Evolutionary conservation across 2,888 invertebrate species (phyloP), one percentile per base, ranked within the genome.

Genomic region (Erebia ligea): DNA sequence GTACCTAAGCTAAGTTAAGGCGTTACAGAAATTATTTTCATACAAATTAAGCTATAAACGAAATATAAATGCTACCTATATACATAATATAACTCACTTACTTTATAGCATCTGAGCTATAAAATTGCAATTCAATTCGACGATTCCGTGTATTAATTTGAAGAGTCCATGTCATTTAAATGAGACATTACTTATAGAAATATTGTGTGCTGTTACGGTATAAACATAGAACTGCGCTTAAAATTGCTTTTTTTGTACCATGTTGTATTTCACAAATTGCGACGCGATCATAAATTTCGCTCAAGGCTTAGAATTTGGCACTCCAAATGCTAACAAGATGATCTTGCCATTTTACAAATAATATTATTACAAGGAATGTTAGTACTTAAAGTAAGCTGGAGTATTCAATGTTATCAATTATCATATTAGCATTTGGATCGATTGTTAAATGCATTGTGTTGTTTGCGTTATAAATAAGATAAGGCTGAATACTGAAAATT

Each of bases 131-230:
- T 19, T 56, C 21, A 17, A 56, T 8, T 19, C 1, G 13, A 5
- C 11, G 10, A n/a, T 34, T 61, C 15, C 5, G 17, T 15, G 11
- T 61, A 45, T 61, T 40, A 42, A 61, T 45, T 45, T 19, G 5
- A 61, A 4, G 45, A 19, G 62, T 48, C 15, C 15, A n/a, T 21
- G 62, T 25, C 9, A 62, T 62, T 62, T 48, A 62, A 48, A 45
- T 19, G 17, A 45, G 61, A 62, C 25, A 48, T 62, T 45, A 2
- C 45, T 62, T 48, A 62, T 62, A 15, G 48, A 62, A 48, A 19
- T 62, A 62, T 48, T 48, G 48, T 61, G 11, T 19, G 13, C 8
- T 48, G 62, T 62, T 21, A 62, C 62, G 62, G 45, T 62, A 25
- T 15, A 57, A 21, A 13, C 56, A 25, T 21, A 15, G 13, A 25